Conservation (phyloP, 2,888 invertebrate genomes). For the Drosophila atripex region DNA sequence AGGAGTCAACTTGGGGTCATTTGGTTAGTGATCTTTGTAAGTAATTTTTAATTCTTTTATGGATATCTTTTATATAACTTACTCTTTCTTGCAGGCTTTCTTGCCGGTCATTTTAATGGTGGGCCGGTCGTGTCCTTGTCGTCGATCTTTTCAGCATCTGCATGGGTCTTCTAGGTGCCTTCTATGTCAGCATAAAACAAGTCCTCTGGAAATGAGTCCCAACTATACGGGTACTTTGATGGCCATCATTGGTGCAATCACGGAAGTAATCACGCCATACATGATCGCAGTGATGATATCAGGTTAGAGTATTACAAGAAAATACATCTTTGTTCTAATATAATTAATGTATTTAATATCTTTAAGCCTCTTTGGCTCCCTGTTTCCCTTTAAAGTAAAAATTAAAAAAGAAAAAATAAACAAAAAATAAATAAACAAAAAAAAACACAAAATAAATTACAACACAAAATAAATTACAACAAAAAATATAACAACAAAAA, state of each 20-base stretch:
- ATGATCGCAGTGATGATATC: too few relatives aligned
- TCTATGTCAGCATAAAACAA: slow-evolving; percentile 89
- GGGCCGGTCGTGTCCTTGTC: slow-evolving; percentile 85
- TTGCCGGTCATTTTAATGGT: slow-evolving; percentile 89
- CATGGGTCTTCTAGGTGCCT: slow-evolving; percentile 89
- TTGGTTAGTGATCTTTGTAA: slow-evolving; percentile 89
- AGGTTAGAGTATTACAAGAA: too few relatives aligned
- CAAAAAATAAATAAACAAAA: too few relatives aligned
- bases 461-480: too few relatives aligned
- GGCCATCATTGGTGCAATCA: slow-evolving; percentile 89
- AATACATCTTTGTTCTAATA: too few relatives aligned
- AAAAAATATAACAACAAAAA: too few relatives aligned
- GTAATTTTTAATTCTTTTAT: slow-evolving; percentile 57
- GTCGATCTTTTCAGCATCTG: slow-evolving; percentile 87
- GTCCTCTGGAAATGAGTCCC: slow-evolving; percentile 87
- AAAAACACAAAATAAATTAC: too few relatives aligned
- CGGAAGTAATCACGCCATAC: slow-evolving; percentile 89
- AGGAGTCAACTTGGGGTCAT: slow-evolving; percentile 86
- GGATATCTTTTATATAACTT: not conserved
- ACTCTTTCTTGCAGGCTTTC: slow-evolving; percentile 83
- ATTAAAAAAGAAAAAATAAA: too few relatives aligned
- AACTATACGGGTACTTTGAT: slow-evolving; percentile 88
- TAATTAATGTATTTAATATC: too few relatives aligned
- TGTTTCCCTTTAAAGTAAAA: too few relatives aligned
- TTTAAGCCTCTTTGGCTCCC: too few relatives aligned